Evolutionary conservation across 2,797 vertebrate species (phyloP).

Genomic region (Pipistrellus kuhlii): DNA sequence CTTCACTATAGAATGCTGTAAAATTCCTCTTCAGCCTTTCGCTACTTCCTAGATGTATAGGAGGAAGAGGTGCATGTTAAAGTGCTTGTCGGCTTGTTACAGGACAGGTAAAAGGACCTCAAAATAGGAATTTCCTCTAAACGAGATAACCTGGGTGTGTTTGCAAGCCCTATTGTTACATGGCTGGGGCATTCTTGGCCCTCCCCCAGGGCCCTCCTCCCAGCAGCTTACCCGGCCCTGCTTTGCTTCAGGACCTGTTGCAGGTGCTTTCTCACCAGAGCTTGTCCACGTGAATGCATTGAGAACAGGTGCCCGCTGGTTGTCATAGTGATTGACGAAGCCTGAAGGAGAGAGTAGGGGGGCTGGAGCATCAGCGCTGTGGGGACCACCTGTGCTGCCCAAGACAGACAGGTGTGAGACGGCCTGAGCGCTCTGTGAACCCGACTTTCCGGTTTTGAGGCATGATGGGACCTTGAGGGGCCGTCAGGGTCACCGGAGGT

Average conservation of each 20-base stretch:
- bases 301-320: not conserved
- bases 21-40: not conserved
- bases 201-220: not conserved
- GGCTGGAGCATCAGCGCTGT: not conserved
- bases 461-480: not conserved
- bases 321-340: not conserved
- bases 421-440: not conserved
- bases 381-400: not conserved
- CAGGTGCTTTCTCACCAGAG: not conserved
- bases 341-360: not conserved
- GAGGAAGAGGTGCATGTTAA: not conserved
- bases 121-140: not conserved
- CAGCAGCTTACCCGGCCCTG: not conserved
- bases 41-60: not conserved
- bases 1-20: not conserved
- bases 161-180: not conserved
- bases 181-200: not conserved
- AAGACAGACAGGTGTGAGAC: not conserved
- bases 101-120: not conserved
- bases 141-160: not conserved
- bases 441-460: conserved; percentile 15
- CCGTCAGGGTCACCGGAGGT: not conserved
- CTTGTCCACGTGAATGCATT: not conserved
- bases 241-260: not conserved
- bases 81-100: not conserved